Evolutionary conservation across 2,797 vertebrate genomes (phyloP).

Genomic region (Hemitrygon akajei): DNA sequence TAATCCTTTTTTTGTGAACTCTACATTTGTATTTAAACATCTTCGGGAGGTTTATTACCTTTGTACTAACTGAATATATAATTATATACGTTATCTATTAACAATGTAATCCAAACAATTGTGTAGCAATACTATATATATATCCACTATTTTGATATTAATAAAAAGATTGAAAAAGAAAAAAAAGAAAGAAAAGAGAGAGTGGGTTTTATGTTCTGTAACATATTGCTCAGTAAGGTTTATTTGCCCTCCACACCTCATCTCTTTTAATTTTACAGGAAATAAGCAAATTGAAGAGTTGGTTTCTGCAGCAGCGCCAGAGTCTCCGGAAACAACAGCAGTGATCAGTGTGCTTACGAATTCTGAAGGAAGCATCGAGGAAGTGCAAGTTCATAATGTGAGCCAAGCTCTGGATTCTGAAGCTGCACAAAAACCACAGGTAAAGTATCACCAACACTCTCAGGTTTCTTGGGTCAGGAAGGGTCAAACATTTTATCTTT

Average conservation of each 20-base stretch:
- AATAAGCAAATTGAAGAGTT: conserved; percentile 13
- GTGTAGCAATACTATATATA: no score
- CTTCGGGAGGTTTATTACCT: no score
- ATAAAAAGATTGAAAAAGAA: no score
- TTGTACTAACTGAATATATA: no score
- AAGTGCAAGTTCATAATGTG: conserved; percentile 17
- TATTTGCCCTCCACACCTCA: no score
- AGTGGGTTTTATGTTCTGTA: background rate
- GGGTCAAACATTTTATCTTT: background rate
- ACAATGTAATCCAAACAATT: no score
- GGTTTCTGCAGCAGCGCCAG: conserved; percentile 44
- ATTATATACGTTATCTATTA: no score
- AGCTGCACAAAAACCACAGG: conserved; percentile 61
- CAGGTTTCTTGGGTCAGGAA: background rate
- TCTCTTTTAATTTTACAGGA: background rate
- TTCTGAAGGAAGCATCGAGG: conserved; percentile 80
- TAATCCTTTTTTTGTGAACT: no score
- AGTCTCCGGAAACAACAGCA: conserved; percentile 47
- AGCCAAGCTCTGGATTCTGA: conserved; percentile 47
- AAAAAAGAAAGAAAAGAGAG: no score
- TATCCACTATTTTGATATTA: no score
- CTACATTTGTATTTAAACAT: no score
- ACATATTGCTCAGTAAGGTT: background rate
- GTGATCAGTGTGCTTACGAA: conserved; percentile 79
- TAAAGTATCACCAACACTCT: conserved; percentile 42